Base-by-base conservation (phyloP, 1,140 invertebrate genomes). In the Drosophila pseudoobscura region DNA sequence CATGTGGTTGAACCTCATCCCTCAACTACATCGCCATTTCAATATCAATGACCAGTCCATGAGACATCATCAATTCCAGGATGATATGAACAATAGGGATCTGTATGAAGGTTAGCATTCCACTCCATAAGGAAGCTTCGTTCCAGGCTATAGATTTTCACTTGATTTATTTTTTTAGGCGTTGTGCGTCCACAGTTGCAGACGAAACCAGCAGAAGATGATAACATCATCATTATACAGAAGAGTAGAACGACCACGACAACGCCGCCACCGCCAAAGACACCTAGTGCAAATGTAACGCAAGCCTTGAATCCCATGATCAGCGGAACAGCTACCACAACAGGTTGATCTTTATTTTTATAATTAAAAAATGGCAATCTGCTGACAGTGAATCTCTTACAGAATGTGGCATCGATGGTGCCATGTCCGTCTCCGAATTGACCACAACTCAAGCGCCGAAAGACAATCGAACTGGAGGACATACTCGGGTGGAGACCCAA, bases 1-100 rank as follows among this genome's bases (percentile, higher is more conserved):
- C n/a, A 94, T 98, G 61, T 98, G 97, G 97, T 91, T 97, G 60
- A 96, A 97, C 83, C 93, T 98, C 29, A 95, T 98, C 65, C 97
- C 97, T 2, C 96, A 97, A 88, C 92, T 96, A n/a, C 95, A 96
- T 87, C 92, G 95, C 29, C 95, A 96, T 1, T 95, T 95, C 26
- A 93, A 93, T 68, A 90, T 93, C 11, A 94, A 95, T 72, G 95
- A 96, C 85, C 93, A 96, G 66, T 95, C 93, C 49, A 95, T 96
- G 94, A 92, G 95, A n/a, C 95, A 96, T 91, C 96, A 96, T 91
- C 95, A 96, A 87, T 95, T 95, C 75, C 93, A 95, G 69, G 94
- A 95, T 66, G 95, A 96, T 71, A 94, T 90, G 45, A 89, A 85
- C 41, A 89, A 80, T 59, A 66, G 75, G 5, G 80, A 91, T 75